A percentile compares a stretch with the other conserved stretches of the same genome.
These are phyloP conservation scores for Caenorhabditis brenneri DNA, from an alignment of 1,140 invertebrate species.

Conservation along the genomic window DNA sequence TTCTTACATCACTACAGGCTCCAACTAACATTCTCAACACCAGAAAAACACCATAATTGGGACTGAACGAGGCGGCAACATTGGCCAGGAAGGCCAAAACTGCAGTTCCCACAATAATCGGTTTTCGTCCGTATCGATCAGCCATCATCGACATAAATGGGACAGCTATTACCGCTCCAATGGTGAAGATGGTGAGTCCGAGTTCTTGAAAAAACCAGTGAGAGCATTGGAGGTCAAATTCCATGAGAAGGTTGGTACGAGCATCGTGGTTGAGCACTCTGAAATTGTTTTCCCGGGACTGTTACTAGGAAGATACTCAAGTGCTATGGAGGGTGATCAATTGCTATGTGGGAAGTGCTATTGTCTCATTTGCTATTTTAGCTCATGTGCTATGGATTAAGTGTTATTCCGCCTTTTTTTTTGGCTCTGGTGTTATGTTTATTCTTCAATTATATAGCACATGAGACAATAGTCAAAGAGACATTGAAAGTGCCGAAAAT, in stretches of 20 bases:
- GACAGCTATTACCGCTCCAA: background rate
- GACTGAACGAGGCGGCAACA: background rate
- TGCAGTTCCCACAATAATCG: background rate
- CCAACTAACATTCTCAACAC: background rate
- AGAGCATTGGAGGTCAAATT: background rate
- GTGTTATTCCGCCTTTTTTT: too few species aligned
- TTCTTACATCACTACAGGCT: slow-evolving; percentile 17
- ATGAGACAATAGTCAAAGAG: too few species aligned
- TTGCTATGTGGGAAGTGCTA: too few species aligned
- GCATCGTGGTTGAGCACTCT: background rate
- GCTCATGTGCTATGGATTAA: too few species aligned
- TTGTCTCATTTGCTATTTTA: too few species aligned
- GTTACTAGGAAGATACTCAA: background rate
- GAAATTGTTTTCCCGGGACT: background rate
- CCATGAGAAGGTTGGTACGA: background rate
- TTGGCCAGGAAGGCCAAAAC: background rate
- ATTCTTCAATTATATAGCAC: too few species aligned
- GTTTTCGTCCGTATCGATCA: slow-evolving; percentile 14
- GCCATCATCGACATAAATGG: slow-evolving; percentile 25
- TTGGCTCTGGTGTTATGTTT: too few species aligned
- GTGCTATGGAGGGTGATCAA: background rate
- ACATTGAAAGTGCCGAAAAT: too few species aligned
- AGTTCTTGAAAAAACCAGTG: slow-evolving; percentile 30
- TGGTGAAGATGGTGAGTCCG: background rate
- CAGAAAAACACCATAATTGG: background rate